These are phyloP conservation scores for Hydrophis major DNA, from an alignment of 2,797 vertebrate genomes.

Conservation along the genomic window DNA sequence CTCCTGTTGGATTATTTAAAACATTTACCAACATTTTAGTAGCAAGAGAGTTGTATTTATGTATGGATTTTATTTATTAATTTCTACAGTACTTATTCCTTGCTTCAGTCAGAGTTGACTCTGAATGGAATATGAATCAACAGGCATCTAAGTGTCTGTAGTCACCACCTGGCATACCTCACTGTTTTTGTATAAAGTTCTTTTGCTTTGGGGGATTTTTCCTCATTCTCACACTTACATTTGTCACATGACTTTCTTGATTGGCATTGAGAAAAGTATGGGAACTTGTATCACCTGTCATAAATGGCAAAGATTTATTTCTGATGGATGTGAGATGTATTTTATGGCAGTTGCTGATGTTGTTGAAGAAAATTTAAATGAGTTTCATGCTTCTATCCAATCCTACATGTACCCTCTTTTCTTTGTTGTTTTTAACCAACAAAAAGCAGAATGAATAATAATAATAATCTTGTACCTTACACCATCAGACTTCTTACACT, in stretches of 20 bases:
- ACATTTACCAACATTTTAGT: not conserved
- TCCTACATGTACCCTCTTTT: not conserved
- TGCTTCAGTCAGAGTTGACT: not conserved
- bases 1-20: not conserved
- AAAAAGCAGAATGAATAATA: not conserved
- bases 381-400: not conserved
- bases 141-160: not conserved
- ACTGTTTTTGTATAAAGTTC: not conserved
- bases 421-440: not conserved
- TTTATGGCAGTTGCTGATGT: not conserved
- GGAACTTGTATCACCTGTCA: not conserved
- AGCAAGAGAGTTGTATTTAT: not conserved
- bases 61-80: not conserved
- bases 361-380: not conserved
- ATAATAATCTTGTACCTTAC: not conserved
- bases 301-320: not conserved
- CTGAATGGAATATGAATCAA: not conserved
- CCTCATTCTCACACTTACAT: not conserved
- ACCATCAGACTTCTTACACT: not conserved
- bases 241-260: not conserved
- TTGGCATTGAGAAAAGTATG: not conserved
- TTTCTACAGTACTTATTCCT: not conserved
- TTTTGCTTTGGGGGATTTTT: not conserved
- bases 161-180: not conserved
- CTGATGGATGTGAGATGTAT: not conserved